Evolutionary conservation across 2,113 vertebrate genomes (phyloP).

Genomic region (Melanotaenia duboulayi): DNA sequence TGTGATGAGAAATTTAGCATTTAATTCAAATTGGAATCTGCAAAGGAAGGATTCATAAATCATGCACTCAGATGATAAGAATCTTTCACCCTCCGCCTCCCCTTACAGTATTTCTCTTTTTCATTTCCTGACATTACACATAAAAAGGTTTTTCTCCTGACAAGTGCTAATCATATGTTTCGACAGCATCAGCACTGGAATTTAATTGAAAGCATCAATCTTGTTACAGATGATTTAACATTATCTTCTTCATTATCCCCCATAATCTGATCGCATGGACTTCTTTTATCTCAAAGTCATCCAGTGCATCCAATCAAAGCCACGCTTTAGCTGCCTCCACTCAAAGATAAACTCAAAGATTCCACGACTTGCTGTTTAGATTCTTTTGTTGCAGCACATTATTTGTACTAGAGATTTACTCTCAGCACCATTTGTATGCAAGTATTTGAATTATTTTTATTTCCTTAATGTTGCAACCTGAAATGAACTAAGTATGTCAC

Average conservation of each 20-base stretch:
- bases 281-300: conserved; percentile 40
- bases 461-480: conserved; percentile 1
- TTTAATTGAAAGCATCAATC: conserved; percentile 49
- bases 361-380: conserved; percentile 15
- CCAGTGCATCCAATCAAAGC: conserved; percentile 20
- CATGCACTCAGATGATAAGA: conserved; percentile 30
- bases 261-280: conserved; percentile 46
- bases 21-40: conserved; percentile 34
- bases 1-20: conserved; percentile 29
- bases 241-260: conserved; percentile 45
- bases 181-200: conserved; percentile 37
- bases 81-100: conserved; percentile 4
- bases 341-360: conserved; percentile 23
- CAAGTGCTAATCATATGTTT: conserved; percentile 48
- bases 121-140: conserved; percentile 27
- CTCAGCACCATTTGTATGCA: conserved; percentile 21
- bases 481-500: conserved; percentile 38
- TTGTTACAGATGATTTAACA: conserved; percentile 35
- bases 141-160: conserved; percentile 31
- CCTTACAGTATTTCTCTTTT: neutral
- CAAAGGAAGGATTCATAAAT: conserved; percentile 22
- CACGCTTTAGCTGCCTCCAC: neutral
- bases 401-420: neutral
- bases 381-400: neutral
- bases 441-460: conserved; percentile 5